These are phyloP conservation scores for Echinops telfairi DNA, from an alignment of 2,113 vertebrate genomes.

Conservation along the genomic window DNA sequence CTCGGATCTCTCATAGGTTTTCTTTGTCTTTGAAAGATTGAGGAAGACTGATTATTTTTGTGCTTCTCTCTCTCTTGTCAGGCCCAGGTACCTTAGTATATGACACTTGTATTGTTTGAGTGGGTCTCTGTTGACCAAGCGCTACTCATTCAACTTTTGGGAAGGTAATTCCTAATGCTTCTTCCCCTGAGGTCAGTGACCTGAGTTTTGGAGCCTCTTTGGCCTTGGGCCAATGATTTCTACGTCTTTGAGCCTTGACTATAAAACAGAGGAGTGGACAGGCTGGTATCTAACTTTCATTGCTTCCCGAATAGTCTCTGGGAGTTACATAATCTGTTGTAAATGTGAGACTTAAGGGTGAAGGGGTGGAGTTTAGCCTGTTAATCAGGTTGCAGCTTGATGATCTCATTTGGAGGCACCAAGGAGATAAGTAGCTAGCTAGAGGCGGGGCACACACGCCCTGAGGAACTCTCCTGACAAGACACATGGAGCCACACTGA, in stretches of 20 bases:
- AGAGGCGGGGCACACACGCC: no score
- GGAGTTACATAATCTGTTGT: no score
- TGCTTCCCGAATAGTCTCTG: background rate
- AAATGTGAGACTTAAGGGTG: no score
- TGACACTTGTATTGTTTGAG: background rate
- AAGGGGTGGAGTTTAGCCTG: no score
- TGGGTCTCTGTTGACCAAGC: background rate
- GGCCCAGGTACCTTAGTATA: background rate
- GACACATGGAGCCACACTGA: no score
- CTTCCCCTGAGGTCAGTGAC: background rate
- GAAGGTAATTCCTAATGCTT: background rate
- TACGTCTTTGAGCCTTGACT: background rate
- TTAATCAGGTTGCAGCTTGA: no score
- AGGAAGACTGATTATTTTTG: background rate
- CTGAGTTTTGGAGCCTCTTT: background rate
- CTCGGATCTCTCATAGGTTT: slow-evolving; percentile 16
- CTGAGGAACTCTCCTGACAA: no score
- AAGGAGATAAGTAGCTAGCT: no score
- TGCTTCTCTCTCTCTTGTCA: no score
- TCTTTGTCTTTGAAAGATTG: slow-evolving; percentile 41
- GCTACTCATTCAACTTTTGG: background rate
- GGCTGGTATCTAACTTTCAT: background rate
- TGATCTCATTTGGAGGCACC: no score
- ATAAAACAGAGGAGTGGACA: background rate
- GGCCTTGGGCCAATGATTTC: background rate